A percentile compares a stretch with the other conserved stretches of the same genome.
Evolutionary conservation across 2,797 vertebrate genomes (phyloP).

Genomic region (Delichon dasypus): DNA sequence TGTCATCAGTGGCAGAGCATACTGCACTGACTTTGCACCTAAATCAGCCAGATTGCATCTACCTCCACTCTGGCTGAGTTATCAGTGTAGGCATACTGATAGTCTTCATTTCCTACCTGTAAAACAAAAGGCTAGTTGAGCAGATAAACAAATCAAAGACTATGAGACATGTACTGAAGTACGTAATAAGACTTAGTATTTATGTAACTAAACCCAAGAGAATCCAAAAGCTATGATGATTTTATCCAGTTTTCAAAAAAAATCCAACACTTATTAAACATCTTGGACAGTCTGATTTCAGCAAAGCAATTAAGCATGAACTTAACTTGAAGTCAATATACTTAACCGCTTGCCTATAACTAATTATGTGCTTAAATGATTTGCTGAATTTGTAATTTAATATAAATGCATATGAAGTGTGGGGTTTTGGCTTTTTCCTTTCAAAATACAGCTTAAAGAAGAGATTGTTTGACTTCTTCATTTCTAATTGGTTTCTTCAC

Average conservation of each 20-base stretch:
- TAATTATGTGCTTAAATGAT: constrained; percentile 27
- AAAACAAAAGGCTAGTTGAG: neutral
- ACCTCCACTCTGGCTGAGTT: neutral
- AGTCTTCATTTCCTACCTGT: neutral
- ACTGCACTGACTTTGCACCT: neutral
- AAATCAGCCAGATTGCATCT: neutral
- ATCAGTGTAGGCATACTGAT: neutral
- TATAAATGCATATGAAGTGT: neutral
- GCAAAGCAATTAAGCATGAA: neutral
- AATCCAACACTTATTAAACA: neutral
- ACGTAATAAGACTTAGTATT: neutral
- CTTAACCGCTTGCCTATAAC: neutral
- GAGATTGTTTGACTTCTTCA: neutral
- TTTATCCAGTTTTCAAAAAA: neutral
- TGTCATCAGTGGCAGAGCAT: neutral
- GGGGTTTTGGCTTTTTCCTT: neutral
- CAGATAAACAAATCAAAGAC: neutral
- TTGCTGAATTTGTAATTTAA: constrained; percentile 18
- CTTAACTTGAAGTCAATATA: constrained; percentile 23
- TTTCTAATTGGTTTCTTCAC: neutral
- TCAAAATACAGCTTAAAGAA: neutral
- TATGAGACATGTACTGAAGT: neutral
- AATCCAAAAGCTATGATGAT: neutral
- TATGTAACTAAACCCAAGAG: neutral
- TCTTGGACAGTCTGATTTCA: neutral